These are phyloP conservation scores for Suillia variegata DNA, from an alignment of 2,888 invertebrate species.

Conservation along the genomic window DNA sequence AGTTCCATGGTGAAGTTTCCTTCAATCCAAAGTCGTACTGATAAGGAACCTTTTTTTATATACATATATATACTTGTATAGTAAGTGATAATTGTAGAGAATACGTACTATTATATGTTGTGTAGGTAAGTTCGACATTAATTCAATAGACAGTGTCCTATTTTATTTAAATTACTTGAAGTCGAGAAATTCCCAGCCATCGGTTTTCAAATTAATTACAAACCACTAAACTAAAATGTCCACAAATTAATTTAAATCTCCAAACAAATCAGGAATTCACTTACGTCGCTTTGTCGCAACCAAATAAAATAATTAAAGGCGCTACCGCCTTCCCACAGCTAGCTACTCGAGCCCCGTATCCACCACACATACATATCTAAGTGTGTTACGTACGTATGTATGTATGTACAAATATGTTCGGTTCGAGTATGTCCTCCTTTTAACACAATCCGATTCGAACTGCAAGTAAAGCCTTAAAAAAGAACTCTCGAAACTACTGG, in stretches of 20 bases:
- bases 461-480: background rate
- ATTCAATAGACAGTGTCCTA: no score
- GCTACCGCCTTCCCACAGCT: background rate
- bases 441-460: background rate
- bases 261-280: conserved; percentile 22
- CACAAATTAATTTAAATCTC: conserved; percentile 47
- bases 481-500: conserved; percentile 22
- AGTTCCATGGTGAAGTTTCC: background rate
- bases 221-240: conserved; percentile 46
- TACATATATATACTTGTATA: no score
- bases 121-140: no score
- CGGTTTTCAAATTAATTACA: conserved; percentile 48
- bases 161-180: no score
- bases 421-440: no score
- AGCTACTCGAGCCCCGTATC: no score
- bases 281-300: conserved; percentile 4
- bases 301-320: conserved; percentile 25
- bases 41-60: no score
- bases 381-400: conserved; percentile 7
- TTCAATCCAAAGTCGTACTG: background rate
- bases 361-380: background rate
- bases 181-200: no score
- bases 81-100: no score
- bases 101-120: no score
- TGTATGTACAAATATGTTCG: no score